phyloP scores from a whole-genome alignment of 1,140 invertebrate genomes.

The Papilio aristodemus region DNA sequence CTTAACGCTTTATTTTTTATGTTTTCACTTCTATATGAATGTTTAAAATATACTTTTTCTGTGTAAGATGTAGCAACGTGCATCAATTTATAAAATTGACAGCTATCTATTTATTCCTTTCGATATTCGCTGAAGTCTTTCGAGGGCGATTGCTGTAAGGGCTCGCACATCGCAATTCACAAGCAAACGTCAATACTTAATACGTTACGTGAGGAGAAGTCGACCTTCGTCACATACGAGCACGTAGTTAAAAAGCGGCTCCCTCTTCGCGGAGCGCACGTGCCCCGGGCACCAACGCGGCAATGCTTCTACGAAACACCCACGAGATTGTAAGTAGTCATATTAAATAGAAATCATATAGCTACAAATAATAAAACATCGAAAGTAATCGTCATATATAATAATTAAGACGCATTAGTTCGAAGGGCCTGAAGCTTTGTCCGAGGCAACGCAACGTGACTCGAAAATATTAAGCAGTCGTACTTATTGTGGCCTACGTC shows the following conservation, averaged over 20 bases:
- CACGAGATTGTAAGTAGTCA: background rate
- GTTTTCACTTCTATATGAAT: too few relatives aligned
- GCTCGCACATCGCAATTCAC: conserved; percentile 8
- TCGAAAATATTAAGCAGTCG: too few relatives aligned
- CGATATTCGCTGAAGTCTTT: background rate
- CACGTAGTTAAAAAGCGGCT: background rate
- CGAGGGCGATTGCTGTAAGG: conserved; percentile 6
- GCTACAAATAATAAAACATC: background rate
- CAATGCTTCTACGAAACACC: background rate
- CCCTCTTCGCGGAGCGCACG: background rate
- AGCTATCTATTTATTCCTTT: conserved; percentile 11
- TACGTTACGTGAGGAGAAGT: conserved; percentile 1
- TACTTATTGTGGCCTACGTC: too few relatives aligned
- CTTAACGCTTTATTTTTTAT: too few relatives aligned
- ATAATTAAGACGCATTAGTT: too few relatives aligned
- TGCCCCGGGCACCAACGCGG: background rate
- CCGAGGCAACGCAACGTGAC: too few relatives aligned
- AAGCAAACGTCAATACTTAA: conserved; percentile 20
- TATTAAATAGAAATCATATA: conserved; percentile 6
- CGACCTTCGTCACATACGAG: conserved; percentile 20
- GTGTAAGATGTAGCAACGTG: background rate
- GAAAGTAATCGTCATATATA: too few relatives aligned
- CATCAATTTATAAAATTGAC: conserved; percentile 6
- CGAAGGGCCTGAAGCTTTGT: too few relatives aligned
- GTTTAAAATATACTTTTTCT: too few relatives aligned